Evolutionary conservation across 2,888 invertebrate species (phyloP).

Genomic region (Hipparchia sbordonii): DNA sequence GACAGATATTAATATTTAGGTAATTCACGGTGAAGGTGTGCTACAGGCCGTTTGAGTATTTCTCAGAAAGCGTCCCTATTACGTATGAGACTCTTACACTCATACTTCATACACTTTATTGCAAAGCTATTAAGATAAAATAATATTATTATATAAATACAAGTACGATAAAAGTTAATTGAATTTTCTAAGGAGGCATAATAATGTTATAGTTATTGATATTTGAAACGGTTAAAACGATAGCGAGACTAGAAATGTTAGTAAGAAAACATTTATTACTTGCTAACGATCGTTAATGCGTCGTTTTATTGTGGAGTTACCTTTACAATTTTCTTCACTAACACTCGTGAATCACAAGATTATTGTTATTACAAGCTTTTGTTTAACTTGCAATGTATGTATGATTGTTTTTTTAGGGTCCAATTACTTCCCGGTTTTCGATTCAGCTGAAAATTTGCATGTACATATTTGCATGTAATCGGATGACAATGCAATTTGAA

Average conservation of each 20-base stretch:
- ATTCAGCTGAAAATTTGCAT: too few species aligned
- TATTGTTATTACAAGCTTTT: not conserved
- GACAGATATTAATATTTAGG: too few species aligned
- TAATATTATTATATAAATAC: conserved; percentile 14
- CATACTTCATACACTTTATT: conserved; percentile 1
- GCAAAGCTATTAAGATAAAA: conserved; percentile 11
- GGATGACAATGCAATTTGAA: too few species aligned
- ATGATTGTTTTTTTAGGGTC: too few species aligned
- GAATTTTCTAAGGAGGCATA: conserved; percentile 10
- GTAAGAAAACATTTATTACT: conserved; percentile 18
- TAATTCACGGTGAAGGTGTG: too few species aligned
- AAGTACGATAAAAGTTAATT: conserved; percentile 16
- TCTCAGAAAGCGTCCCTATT: not conserved
- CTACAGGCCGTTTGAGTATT: not conserved
- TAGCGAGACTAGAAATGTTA: conserved; percentile 1
- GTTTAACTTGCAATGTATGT: too few species aligned
- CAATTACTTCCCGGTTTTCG: too few species aligned
- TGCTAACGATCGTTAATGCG: conserved; percentile 9
- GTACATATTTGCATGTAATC: too few species aligned
- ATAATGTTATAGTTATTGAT: conserved; percentile 8
- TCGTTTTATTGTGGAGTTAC: conserved; percentile 3
- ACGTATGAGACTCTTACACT: not conserved
- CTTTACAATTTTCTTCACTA: not conserved
- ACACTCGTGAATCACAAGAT: not conserved
- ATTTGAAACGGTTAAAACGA: conserved; percentile 10